Conservation (phyloP, 2,113 vertebrate genomes). For the Alligator mississippiensis region DNA sequence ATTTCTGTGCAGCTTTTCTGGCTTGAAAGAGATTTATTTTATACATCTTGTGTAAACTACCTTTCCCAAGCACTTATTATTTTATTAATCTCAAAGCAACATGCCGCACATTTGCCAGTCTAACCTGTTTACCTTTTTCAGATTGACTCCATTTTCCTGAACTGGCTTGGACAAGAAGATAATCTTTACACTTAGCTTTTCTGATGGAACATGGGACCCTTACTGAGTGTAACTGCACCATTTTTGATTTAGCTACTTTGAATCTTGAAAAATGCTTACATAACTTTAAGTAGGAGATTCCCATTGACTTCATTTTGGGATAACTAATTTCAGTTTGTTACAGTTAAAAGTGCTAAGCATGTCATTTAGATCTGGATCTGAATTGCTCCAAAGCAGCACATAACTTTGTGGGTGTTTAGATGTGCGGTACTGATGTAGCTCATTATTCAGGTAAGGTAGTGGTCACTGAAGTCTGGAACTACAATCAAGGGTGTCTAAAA, state of each 20-base stretch:
- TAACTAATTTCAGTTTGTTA: neutral
- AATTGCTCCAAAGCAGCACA: neutral
- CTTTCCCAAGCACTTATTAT: neutral
- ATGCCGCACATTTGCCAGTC: neutral
- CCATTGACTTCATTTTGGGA: neutral
- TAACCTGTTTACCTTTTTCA: neutral
- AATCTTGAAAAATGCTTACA: neutral
- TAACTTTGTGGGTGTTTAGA: fast-evolving
- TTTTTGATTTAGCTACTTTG: neutral
- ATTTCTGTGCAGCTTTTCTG: neutral
- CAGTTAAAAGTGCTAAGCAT: neutral
- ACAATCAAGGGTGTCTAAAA: neutral
- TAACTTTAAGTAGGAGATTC: neutral
- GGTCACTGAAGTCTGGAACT: neutral
- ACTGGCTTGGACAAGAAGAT: neutral
- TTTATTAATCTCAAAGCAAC: neutral
- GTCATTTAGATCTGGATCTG: neutral
- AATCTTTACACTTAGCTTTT: neutral
- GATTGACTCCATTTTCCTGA: neutral
- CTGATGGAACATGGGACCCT: neutral
- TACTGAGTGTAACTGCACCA: neutral
- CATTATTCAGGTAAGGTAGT: neutral
- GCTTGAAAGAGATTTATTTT: neutral
- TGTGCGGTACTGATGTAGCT: neutral
- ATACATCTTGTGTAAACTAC: neutral